Base-by-base conservation (phyloP, 2,888 invertebrate genomes). In the Entomobrya proxima region DNA sequence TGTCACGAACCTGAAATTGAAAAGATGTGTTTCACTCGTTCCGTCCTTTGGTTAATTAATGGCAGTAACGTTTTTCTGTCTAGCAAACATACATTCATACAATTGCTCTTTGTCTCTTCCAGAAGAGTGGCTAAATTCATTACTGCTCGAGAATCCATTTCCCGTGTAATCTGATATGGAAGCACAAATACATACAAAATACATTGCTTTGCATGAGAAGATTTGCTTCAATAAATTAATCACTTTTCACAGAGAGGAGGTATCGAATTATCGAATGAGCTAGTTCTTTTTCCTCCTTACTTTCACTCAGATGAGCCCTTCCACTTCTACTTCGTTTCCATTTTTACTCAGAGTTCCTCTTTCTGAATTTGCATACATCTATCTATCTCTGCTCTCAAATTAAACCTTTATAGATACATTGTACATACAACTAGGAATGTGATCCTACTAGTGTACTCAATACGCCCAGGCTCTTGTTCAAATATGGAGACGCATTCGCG, bases 151-250 rank as follows among this genome's bases (percentile, higher is more conserved):
- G 18, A 52, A 55, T 55, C 35, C 24, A 47, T 37, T 74, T 6
- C 50, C 37, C 35, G 7, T 50, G 30, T 74, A 32, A 69, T 69
- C 24, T 44, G 44, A 44, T 69, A 44, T 40, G 15, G 69, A 27
- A 40, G 11, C 24, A 15, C 44, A 44, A 44, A 40, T 15, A 44
- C 40, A 40, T 44, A 15, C 21, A 52, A 15, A 69, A 50, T 13
- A 21, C 50, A 32, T 50, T n/a, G 11, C 5, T 40, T 40, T 27
- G 74, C 32, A 52, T 74, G 52, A 58, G 40, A 47, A 82, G 64
- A 82, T 82, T 75, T 61, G 64, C 58, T 47, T 75, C 75, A 82
- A 82, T 82, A 80, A 80, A 80, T 80, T 72, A 82, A 82, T 64
- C 58, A 72, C 69, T 79, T 79, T 72, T 55, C 72, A 72, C 74